phyloP scores from a whole-genome alignment of 2,113 vertebrate species.

The Bagarius yarrelli region DNA sequence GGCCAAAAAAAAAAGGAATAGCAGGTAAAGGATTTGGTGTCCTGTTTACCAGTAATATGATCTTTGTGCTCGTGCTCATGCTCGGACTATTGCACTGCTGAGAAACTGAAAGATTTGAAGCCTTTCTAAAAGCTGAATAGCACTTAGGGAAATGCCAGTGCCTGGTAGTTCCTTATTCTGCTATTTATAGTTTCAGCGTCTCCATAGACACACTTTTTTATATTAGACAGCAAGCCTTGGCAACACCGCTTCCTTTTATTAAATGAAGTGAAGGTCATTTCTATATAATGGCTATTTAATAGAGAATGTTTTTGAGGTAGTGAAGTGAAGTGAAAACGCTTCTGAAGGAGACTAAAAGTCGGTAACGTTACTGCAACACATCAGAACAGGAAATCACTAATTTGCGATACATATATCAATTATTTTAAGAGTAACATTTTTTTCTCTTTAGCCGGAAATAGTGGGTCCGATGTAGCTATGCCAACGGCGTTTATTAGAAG shows the following conservation, averaged over 20 bases:
- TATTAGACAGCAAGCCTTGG: slow-evolving; percentile 4
- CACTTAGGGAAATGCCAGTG: slow-evolving; percentile 3
- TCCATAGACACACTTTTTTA: slow-evolving; percentile 23
- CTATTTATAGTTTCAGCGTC: slow-evolving; percentile 23
- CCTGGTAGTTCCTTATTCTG: slow-evolving; percentile 20
- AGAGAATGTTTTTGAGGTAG: background rate
- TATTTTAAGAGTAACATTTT: background rate
- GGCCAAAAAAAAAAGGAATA: slow-evolving; percentile 34
- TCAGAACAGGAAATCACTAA: background rate
- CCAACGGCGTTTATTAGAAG: slow-evolving; percentile 51
- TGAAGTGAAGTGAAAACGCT: background rate
- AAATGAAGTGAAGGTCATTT: background rate
- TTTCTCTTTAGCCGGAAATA: background rate
- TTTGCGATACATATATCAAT: background rate
- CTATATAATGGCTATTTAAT: background rate
- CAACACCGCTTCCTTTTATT: slow-evolving; percentile 7
- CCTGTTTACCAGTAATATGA: slow-evolving; percentile 66
- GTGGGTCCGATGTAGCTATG: slow-evolving; percentile 44
- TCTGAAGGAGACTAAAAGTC: background rate
- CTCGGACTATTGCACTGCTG: slow-evolving; percentile 12
- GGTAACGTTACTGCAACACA: background rate
- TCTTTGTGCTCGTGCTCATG: slow-evolving; percentile 38
- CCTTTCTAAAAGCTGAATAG: slow-evolving; percentile 3
- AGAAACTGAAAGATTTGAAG: background rate
- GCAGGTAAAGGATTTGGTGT: slow-evolving; percentile 55